These are phyloP conservation scores for Siphamia tubifer DNA, from an alignment of 2,113 vertebrate genomes.

Conservation along the genomic window DNA sequence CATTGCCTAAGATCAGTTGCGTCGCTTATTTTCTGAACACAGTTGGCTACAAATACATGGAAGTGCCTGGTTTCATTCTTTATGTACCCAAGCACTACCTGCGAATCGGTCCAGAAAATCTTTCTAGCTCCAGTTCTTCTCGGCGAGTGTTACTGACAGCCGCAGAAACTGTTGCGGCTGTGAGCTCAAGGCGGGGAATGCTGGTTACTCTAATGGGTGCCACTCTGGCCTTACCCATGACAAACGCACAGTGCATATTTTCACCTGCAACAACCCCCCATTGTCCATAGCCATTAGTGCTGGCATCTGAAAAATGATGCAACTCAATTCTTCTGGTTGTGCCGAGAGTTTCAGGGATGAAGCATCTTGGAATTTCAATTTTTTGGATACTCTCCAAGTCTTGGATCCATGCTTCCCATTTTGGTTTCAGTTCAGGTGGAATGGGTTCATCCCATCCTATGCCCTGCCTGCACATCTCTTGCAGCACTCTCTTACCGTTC, in stretches of 20 bases:
- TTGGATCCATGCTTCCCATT: neutral
- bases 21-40: too few relatives aligned
- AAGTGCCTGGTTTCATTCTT: too few relatives aligned
- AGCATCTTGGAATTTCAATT: neutral
- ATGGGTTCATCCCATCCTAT: neutral
- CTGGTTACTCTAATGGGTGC: too few relatives aligned
- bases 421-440: neutral
- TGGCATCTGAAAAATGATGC: slow-evolving; percentile 4
- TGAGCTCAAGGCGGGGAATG: neutral
- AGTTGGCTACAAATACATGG: too few relatives aligned
- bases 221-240: too few relatives aligned
- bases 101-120: too few relatives aligned
- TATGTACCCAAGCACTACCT: too few relatives aligned
- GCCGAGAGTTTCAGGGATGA: neutral
- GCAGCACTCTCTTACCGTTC: neutral
- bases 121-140: too few relatives aligned
- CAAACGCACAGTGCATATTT: neutral
- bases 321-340: neutral
- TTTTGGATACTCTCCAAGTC: neutral
- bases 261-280: neutral
- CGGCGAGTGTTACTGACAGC: neutral
- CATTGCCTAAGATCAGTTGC: too few relatives aligned
- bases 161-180: neutral
- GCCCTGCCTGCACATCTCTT: neutral
- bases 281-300: neutral